phyloP scores from a whole-genome alignment of 1,140 invertebrate genomes.

The Temnothorax nylanderi region DNA sequence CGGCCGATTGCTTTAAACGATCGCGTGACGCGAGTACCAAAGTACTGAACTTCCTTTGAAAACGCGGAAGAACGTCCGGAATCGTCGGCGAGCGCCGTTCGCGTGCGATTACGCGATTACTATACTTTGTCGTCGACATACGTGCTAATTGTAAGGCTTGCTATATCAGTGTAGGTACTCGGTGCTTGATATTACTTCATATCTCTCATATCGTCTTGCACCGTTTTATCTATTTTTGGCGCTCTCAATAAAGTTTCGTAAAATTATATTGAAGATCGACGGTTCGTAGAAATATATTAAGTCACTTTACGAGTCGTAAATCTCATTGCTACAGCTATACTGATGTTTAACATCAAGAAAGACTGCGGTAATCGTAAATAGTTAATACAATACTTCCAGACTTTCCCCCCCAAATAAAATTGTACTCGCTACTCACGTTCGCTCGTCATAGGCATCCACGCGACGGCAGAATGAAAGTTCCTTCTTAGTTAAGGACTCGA shows the following conservation, averaged over 20 bases:
- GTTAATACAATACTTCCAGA: slow-evolving; percentile 1
- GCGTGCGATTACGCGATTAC: slow-evolving; percentile 17
- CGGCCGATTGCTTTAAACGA: slow-evolving; percentile 40
- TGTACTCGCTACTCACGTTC: slow-evolving; percentile 14
- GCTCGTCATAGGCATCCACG: slow-evolving; percentile 30
- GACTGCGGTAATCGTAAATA: not conserved
- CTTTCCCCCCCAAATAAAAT: not conserved
- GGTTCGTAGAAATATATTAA: not conserved
- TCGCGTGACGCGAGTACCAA: slow-evolving; percentile 30
- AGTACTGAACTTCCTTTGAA: slow-evolving; percentile 21
- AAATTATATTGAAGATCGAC: not conserved
- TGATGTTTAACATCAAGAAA: not conserved
- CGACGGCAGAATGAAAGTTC: slow-evolving; percentile 37
- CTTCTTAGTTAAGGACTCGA: slow-evolving; percentile 26
- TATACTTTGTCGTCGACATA: slow-evolving; percentile 25
- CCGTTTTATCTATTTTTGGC: not conserved
- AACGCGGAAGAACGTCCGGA: slow-evolving; percentile 28
- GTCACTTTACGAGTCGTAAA: not conserved
- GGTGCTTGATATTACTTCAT: not conserved
- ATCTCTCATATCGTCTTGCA: not conserved
- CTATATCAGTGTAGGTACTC: not conserved
- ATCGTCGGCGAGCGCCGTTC: slow-evolving; percentile 9
- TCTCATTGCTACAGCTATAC: not conserved
- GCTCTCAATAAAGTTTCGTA: not conserved
- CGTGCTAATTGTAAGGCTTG: not conserved